Percentiles rank a stretch among this genome's conserved stretches.
Evolutionary conservation across 2,888 invertebrate species (phyloP).

Genomic region (Dioctria linearis): DNA sequence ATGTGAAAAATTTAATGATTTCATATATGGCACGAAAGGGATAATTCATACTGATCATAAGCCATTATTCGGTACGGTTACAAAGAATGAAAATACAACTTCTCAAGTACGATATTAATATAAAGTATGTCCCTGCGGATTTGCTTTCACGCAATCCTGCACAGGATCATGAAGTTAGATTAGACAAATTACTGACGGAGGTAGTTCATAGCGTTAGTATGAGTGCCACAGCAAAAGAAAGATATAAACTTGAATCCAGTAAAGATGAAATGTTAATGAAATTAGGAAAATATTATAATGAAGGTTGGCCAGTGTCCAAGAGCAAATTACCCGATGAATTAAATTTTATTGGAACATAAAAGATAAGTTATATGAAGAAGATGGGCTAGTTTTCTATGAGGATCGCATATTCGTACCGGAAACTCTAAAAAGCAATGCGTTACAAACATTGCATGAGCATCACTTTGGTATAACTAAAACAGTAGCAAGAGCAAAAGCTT

Average conservation of each 20-base stretch:
- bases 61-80: slow-evolving; percentile 53
- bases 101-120: slow-evolving; percentile 57
- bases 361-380: no score
- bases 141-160: slow-evolving; percentile 46
- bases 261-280: neutral
- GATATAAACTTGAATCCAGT: neutral
- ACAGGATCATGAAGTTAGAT: neutral
- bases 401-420: no score
- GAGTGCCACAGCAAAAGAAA: slow-evolving; percentile 47
- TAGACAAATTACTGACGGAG: neutral
- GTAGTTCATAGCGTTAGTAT: slow-evolving; percentile 58
- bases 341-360: no score
- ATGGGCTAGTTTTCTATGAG: no score
- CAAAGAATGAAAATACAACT: slow-evolving; percentile 58
- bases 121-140: slow-evolving; percentile 60
- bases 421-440: no score
- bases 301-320: neutral
- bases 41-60: slow-evolving; percentile 57
- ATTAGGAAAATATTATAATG: neutral
- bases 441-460: no score
- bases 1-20: slow-evolving; percentile 58
- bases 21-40: slow-evolving; percentile 57
- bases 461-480: no score
- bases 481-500: no score
- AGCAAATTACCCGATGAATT: no score